Evolutionary conservation across 1,140 invertebrate genomes (phyloP).

Genomic region (Drosophila miranda): DNA sequence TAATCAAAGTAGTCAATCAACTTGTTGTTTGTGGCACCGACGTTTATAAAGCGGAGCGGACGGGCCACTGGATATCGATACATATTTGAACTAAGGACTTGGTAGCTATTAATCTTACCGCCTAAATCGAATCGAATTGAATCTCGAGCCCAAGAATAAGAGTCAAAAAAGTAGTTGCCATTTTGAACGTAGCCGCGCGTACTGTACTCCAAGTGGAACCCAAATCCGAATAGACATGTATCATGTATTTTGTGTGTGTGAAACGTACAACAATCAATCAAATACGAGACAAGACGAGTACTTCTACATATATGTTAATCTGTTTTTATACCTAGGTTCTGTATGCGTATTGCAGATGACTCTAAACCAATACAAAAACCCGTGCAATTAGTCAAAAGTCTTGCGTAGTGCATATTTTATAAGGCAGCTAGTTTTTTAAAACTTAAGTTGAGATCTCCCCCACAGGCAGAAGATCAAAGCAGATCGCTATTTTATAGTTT

Average conservation of each 20-base stretch:
- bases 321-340: slow-evolving; percentile 61
- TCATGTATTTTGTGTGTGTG: slow-evolving; percentile 8
- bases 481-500: slow-evolving; percentile 10
- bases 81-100: slow-evolving; percentile 79
- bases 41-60: not conserved
- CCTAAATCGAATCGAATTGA: slow-evolving; percentile 64
- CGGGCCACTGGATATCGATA: slow-evolving; percentile 67
- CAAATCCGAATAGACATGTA: slow-evolving; percentile 25
- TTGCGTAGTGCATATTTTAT: slow-evolving; percentile 65
- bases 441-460: slow-evolving; percentile 28
- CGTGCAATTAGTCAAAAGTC: slow-evolving; percentile 77
- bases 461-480: not conserved
- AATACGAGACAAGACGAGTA: slow-evolving; percentile 16
- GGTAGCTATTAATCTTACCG: slow-evolving; percentile 70
- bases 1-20: slow-evolving; percentile 67
- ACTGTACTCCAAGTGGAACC: slow-evolving; percentile 2
- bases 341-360: slow-evolving; percentile 20
- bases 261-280: slow-evolving; percentile 64
- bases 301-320: slow-evolving; percentile 39
- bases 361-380: slow-evolving; percentile 36
- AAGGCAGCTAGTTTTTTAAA: slow-evolving; percentile 48
- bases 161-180: slow-evolving; percentile 32
- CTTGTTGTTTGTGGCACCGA: slow-evolving; percentile 57
- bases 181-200: slow-evolving; percentile 17
- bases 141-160: slow-evolving; percentile 53